Evolutionary conservation across 2,888 invertebrate genomes (phyloP), one percentile per base, ranked within the genome.

Genomic region (Allacma fusca): DNA sequence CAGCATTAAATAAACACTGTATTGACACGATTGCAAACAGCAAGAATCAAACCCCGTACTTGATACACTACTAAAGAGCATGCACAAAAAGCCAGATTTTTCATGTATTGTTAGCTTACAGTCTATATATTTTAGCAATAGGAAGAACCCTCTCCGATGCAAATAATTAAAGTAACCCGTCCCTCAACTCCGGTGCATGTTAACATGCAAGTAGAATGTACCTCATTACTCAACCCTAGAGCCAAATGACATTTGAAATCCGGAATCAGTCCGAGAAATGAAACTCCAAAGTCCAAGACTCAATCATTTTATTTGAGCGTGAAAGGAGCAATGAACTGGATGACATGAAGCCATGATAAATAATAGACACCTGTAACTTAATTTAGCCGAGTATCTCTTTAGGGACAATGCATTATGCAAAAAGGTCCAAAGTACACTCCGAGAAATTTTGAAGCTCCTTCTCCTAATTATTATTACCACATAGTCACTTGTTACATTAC

Each of bases 321-420:
- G 50, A 50, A 50, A 19, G n/a, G 50, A 50, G 50, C 50, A 16
- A 50, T 16, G 50, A 50, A 50, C 50, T 13, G 50, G 19, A 50
- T 50, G 19, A 50, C 16, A 50, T 50, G 50, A 50, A 50, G 50
- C 50, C 50, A 50, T 50, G 16, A 5, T n/a, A 50, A 19, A 50
- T 50, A 50, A 50, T 50, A 50, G 50, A 50, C 50, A 50, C 50
- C 50, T 50, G 50, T 50, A 50, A 50, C 50, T 50, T 50, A 50
- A 50, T 50, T 50, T 50, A 40, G 13, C 7, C n/a, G 2, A 2
- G 19, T 50, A 50, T 50, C 50, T 50, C 50, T 50, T 50, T 9
- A 34, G 19, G 9, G 16, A 12, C 50, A 50, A 5, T 50, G 50
- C n/a, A 50, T 5, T n/a, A 50, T 12, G 19, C 1, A 16, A 12